Conservation (phyloP, 2,797 vertebrate species). For the Holocentrus rufus region DNA sequence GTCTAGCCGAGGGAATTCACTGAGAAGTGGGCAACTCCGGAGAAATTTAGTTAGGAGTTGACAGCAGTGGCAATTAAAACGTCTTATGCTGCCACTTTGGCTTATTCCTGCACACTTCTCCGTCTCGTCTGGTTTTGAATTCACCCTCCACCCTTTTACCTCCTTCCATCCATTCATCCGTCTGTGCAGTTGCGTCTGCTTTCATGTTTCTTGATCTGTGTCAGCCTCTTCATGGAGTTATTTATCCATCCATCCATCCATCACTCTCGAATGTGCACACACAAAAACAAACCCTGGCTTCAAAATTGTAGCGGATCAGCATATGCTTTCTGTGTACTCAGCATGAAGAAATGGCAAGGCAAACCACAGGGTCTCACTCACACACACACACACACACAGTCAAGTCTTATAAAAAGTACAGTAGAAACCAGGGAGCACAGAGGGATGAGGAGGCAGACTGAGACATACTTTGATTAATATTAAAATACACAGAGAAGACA, state of each 20-base stretch:
- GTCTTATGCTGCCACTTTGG: not conserved
- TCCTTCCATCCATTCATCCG: not conserved
- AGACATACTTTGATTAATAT: conserved; percentile 18
- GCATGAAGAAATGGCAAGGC: conserved; percentile 20
- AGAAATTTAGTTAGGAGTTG: conserved; percentile 26
- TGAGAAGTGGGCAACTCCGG: conserved; percentile 3
- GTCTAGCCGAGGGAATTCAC: conserved; percentile 21
- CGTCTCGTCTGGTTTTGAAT: conserved; percentile 9
- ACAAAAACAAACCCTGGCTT: conserved; percentile 18
- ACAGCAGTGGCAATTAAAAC: conserved; percentile 7
- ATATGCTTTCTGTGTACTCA: conserved; percentile 42
- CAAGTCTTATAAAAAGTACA: conserved; percentile 4
- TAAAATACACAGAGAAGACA: not conserved
- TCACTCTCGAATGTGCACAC: conserved; percentile 23
- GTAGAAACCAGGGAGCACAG: not conserved
- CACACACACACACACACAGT: too few relatives aligned
- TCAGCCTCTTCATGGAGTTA: not conserved
- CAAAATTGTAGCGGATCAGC: conserved; percentile 17
- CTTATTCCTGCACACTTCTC: not conserved
- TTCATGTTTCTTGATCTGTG: conserved; percentile 14
- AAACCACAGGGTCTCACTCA: too few relatives aligned
- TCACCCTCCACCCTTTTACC: not conserved
- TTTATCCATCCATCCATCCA: conserved; percentile 15
- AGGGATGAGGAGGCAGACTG: not conserved
- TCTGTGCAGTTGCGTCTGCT: conserved; percentile 33